phyloP scores from a whole-genome alignment of 23 tunicate genomes.

The Styela clava region DNA sequence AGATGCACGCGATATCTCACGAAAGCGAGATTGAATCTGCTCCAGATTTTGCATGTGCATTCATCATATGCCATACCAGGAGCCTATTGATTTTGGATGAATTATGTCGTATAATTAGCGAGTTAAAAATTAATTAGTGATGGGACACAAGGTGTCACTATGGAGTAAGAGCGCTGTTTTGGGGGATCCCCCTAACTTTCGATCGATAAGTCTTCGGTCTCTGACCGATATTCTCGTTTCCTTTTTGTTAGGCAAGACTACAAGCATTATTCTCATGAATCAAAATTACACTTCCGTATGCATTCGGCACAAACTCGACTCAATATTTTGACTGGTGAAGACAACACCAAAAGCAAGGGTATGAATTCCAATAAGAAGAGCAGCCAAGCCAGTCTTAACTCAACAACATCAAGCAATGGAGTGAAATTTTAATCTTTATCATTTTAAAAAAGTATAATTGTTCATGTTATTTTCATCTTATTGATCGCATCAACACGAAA shows the following conservation, averaged over 20 bases:
- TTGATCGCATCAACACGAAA: neutral
- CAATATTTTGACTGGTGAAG: slow-evolving; percentile 20
- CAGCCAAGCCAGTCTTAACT: neutral
- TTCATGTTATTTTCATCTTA: neutral
- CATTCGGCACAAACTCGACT: slow-evolving; percentile 78
- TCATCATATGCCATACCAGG: too few relatives aligned
- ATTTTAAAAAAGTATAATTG: neutral
- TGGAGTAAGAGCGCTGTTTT: too few relatives aligned
- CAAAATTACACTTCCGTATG: slow-evolving; percentile 79
- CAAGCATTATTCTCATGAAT: slow-evolving; percentile 87
- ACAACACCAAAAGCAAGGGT: slow-evolving; percentile 8
- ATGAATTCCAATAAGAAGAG: neutral
- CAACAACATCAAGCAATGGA: neutral
- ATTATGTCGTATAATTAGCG: too few relatives aligned
- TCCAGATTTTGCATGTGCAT: too few relatives aligned
- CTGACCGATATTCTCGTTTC: too few relatives aligned
- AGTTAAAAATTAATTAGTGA: too few relatives aligned
- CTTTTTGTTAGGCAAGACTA: slow-evolving; percentile 63
- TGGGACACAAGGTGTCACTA: too few relatives aligned
- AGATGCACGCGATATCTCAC: too few relatives aligned
- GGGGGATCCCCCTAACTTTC: too few relatives aligned
- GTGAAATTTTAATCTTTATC: neutral
- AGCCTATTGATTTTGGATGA: too few relatives aligned
- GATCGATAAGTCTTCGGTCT: too few relatives aligned
- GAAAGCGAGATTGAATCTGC: too few relatives aligned